Conservation (phyloP, 2,888 invertebrate species). For the Epiblema foenella region DNA sequence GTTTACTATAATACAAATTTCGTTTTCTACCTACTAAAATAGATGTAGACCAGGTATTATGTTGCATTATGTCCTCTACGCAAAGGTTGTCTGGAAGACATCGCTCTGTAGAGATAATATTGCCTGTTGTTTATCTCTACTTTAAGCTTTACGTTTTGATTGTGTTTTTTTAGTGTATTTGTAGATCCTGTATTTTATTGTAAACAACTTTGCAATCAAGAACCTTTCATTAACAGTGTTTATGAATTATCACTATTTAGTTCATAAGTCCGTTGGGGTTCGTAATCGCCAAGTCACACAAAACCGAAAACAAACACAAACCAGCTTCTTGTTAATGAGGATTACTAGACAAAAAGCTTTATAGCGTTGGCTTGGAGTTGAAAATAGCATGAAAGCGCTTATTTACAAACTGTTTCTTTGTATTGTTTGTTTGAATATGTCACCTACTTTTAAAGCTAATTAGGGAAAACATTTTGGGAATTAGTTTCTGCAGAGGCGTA, state of each 20-base stretch:
- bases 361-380: not conserved
- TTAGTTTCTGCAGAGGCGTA: not conserved
- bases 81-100: too few relatives aligned
- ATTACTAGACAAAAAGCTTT: not conserved
- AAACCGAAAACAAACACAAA: constrained; percentile 29
- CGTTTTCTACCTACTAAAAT: too few relatives aligned
- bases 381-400: not conserved
- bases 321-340: constrained; percentile 33
- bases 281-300: constrained; percentile 40
- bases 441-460: constrained; percentile 32
- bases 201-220: constrained; percentile 5
- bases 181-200: not conserved
- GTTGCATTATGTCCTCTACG: too few relatives aligned
- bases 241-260: constrained; percentile 33
- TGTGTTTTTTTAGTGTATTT: too few relatives aligned
- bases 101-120: too few relatives aligned
- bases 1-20: too few relatives aligned
- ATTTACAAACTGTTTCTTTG: constrained; percentile 26
- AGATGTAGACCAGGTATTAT: too few relatives aligned
- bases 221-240: constrained; percentile 20
- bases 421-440: constrained; percentile 22
- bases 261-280: constrained; percentile 33
- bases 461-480: constrained; percentile 18
- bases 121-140: too few relatives aligned
- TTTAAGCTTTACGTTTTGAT: too few relatives aligned